These are phyloP conservation scores for Heteractis magnifica DNA, from an alignment of 92 coral and sea anemone species.

Conservation along the genomic window DNA sequence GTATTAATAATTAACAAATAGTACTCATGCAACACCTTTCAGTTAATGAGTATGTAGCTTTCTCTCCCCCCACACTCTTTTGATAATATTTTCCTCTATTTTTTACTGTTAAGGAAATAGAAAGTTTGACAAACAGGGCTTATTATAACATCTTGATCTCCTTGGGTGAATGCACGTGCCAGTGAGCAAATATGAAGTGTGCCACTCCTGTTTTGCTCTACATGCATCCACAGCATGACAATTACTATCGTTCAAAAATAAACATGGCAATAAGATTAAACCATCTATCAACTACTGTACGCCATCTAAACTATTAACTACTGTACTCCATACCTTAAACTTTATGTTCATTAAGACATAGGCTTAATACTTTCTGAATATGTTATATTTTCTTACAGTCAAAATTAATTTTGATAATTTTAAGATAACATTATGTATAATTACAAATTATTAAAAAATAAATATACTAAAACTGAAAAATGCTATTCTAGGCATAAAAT, in stretches of 20 bases:
- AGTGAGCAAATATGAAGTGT: not conserved
- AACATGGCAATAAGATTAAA: not conserved
- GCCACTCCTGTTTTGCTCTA: not conserved
- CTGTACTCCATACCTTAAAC: too few species aligned
- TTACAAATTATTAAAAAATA: too few species aligned
- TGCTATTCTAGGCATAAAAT: too few species aligned
- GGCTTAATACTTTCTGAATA: too few species aligned
- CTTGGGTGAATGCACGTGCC: not conserved
- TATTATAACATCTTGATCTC: not conserved
- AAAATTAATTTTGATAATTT: too few species aligned
- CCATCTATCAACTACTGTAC: not conserved
- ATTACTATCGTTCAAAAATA: not conserved
- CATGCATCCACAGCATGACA: not conserved
- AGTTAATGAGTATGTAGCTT: not conserved
- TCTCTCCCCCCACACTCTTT: too few species aligned
- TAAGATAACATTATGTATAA: too few species aligned
- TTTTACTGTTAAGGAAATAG: not conserved
- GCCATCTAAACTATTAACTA: not conserved
- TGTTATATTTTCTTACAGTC: too few species aligned
- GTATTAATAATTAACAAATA: not conserved
- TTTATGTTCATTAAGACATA: too few species aligned
- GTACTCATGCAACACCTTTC: not conserved
- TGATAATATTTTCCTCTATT: not conserved
- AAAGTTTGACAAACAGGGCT: not conserved
- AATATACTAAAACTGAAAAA: too few species aligned